Percentiles rank a stretch among this genome's conserved stretches.
These are phyloP conservation scores for Anguilla pacifica DNA, from an alignment of 2,797 vertebrate genomes.

Conservation along the genomic window DNA sequence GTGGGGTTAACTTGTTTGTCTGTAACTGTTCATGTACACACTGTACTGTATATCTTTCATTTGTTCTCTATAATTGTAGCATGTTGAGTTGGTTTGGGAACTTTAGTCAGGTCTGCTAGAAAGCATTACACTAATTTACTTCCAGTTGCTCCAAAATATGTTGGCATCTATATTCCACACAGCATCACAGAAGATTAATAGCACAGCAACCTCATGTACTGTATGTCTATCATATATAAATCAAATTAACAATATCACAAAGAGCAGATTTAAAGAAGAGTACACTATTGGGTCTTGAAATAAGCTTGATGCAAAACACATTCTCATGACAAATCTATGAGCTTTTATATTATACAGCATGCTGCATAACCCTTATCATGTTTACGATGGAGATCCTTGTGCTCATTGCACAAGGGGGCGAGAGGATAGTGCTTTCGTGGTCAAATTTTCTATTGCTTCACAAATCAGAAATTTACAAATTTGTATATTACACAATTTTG, in stretches of 20 bases:
- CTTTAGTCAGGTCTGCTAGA: not conserved
- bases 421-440: conserved; percentile 26
- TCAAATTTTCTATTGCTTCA: not conserved
- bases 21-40: not conserved
- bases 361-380: not conserved
- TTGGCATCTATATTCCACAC: not conserved
- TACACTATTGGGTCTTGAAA: not conserved
- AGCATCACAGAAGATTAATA: not conserved
- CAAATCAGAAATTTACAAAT: not conserved
- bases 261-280: not conserved
- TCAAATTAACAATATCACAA: not conserved
- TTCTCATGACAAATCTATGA: not conserved
- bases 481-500: not conserved
- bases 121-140: not conserved
- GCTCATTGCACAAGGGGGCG: conserved; percentile 65
- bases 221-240: not conserved
- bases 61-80: not conserved
- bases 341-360: not conserved
- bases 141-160: not conserved
- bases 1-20: conserved; percentile 4
- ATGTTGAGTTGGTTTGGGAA: not conserved
- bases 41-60: not conserved
- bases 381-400: conserved; percentile 59
- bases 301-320: not conserved
- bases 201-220: not conserved